phyloP scores from a whole-genome alignment of 2,113 vertebrate genomes.

The Myiagra hebetior region DNA sequence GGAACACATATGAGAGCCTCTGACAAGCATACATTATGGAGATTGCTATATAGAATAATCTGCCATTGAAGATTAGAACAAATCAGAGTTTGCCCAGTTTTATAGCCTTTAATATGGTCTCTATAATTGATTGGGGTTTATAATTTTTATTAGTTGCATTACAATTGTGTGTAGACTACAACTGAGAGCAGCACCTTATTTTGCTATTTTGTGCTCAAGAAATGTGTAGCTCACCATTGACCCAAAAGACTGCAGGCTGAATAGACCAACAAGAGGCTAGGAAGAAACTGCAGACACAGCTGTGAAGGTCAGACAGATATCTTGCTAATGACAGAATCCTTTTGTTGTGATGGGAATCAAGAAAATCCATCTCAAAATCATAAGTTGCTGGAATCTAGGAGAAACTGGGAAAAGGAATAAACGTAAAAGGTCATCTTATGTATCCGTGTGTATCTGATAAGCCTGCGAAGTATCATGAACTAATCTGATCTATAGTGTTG shows the following conservation, averaged over 20 bases:
- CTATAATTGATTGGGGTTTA: not conserved
- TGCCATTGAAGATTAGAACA: not conserved
- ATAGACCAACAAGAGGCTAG: not conserved
- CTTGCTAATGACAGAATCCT: not conserved
- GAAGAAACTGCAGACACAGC: not conserved
- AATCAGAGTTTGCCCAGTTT: not conserved
- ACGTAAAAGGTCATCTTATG: fast-evolving
- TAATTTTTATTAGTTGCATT: not conserved
- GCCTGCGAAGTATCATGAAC: not conserved
- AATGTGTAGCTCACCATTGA: not conserved
- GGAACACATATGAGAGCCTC: not conserved
- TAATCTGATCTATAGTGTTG: not conserved
- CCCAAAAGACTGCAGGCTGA: not conserved
- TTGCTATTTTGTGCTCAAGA: not conserved
- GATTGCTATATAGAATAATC: not conserved
- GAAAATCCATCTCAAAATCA: not conserved
- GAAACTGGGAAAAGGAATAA: not conserved
- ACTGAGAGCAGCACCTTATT: not conserved
- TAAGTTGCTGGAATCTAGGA: not conserved
- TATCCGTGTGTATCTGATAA: not conserved
- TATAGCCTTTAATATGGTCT: not conserved
- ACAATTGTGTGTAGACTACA: not conserved
- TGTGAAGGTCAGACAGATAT: not conserved
- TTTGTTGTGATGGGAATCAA: not conserved
- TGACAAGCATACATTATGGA: not conserved